These are phyloP conservation scores for Leucoraja erinaceus DNA, from an alignment of 2,113 vertebrate species.

Conservation along the genomic window DNA sequence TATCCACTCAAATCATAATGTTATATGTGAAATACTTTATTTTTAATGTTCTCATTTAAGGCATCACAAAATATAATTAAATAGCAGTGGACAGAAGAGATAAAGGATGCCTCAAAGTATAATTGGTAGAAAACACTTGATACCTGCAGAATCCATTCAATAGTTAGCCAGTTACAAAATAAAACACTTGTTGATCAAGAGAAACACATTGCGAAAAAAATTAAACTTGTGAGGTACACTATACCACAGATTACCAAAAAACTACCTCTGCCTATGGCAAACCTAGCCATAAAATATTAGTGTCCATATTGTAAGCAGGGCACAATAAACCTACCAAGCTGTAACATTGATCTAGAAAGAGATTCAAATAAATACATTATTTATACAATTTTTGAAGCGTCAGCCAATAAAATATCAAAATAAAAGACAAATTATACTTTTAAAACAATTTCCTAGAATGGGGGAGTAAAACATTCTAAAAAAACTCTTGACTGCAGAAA, in stretches of 20 bases:
- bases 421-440: neutral
- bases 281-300: neutral
- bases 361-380: neutral
- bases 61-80: neutral
- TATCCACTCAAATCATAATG: neutral
- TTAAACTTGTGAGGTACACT: neutral
- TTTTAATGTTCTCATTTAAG: neutral
- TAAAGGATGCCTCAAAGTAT: neutral
- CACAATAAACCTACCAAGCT: neutral
- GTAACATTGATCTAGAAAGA: neutral
- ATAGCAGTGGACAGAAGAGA: neutral
- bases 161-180: neutral
- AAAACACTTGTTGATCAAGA: neutral
- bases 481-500: too few relatives aligned
- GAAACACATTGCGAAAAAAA: neutral
- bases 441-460: neutral
- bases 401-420: neutral
- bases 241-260: neutral
- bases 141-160: neutral
- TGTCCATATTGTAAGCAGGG: neutral
- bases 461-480: neutral
- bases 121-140: neutral
- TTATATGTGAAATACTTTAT: neutral
- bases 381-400: neutral
- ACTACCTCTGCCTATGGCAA: neutral